A percentile compares a stretch with the other conserved stretches of the same genome.
phyloP scores from a whole-genome alignment of 2,888 invertebrate genomes.

The Cloeon dipterum region DNA sequence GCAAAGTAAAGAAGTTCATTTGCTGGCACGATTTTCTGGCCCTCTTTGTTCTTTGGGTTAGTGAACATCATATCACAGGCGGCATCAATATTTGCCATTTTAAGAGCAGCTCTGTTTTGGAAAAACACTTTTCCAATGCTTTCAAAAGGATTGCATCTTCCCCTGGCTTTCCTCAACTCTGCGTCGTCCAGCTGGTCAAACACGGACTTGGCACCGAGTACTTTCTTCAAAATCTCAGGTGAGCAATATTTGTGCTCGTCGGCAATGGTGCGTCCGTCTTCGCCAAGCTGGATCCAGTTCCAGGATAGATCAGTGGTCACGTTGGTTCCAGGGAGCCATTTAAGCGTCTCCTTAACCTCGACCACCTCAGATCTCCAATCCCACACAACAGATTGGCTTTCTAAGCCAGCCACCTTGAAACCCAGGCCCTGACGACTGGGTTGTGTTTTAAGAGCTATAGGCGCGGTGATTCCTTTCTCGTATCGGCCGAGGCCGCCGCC shows the following conservation, averaged over 20 bases:
- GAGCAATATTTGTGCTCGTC: too few species aligned
- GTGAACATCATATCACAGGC: conserved; percentile 81
- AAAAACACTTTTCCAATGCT: conserved; percentile 71
- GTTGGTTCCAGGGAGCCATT: too few species aligned
- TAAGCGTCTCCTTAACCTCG: too few species aligned
- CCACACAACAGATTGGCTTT: conserved; percentile 39
- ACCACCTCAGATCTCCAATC: conserved; percentile 31
- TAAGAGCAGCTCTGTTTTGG: too few species aligned
- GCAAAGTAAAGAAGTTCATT: conserved; percentile 62
- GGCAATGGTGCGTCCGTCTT: too few species aligned
- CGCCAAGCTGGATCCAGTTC: too few species aligned
- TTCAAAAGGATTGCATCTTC: conserved; percentile 83
- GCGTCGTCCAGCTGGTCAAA: conserved; percentile 59
- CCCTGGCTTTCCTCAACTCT: conserved; percentile 58
- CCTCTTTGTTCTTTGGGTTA: too few species aligned
- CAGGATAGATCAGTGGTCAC: too few species aligned
- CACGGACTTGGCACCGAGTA: too few species aligned
- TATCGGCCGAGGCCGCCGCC: conserved; percentile 71
- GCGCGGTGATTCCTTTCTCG: conserved; percentile 56
- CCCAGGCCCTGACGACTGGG: conserved; percentile 71
- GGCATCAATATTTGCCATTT: conserved; percentile 94
- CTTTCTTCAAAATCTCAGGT: too few species aligned
- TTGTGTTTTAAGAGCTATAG: conserved; percentile 57
- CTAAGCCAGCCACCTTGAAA: conserved; percentile 31
- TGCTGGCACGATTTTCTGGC: too few species aligned